Percentiles rank a stretch among this genome's conserved stretches.
phyloP scores from a whole-genome alignment of 2,888 invertebrate genomes.

The Elgonia sp. region DNA sequence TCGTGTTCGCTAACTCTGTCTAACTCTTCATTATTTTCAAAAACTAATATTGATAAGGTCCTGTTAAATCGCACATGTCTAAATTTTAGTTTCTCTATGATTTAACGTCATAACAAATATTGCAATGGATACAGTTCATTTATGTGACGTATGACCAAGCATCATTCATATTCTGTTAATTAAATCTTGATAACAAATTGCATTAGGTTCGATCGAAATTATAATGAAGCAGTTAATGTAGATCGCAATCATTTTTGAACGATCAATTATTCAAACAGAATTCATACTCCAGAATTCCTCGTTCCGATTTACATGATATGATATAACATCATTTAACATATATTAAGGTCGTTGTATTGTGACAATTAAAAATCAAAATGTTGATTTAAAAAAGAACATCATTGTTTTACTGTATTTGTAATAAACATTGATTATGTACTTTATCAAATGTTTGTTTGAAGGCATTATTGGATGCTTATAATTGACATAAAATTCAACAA shows the following conservation, averaged over 20 bases:
- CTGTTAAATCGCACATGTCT: constrained; percentile 13
- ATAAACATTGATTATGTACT: too few relatives aligned
- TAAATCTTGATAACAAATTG: constrained; percentile 68
- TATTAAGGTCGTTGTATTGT: not conserved
- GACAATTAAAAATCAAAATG: too few relatives aligned
- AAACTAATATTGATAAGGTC: constrained; percentile 35
- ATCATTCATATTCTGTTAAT: constrained; percentile 63
- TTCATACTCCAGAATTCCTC: constrained; percentile 25
- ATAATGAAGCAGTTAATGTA: constrained; percentile 63
- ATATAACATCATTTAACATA: constrained; percentile 10
- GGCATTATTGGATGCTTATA: too few relatives aligned
- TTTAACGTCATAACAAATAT: constrained; percentile 34
- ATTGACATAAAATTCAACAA: too few relatives aligned
- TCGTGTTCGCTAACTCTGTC: constrained; percentile 20
- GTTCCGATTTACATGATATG: constrained; percentile 22
- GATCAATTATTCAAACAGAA: constrained; percentile 61
- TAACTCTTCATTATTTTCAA: constrained; percentile 32
- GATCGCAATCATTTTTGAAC: constrained; percentile 61
- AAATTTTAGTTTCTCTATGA: not conserved
- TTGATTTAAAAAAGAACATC: too few relatives aligned
- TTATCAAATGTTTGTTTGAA: too few relatives aligned
- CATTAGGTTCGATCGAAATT: constrained; percentile 55
- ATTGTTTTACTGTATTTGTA: too few relatives aligned
- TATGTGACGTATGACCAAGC: constrained; percentile 26
- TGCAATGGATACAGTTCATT: constrained; percentile 9